A percentile compares a stretch with the other conserved stretches of the same genome.
Conservation (phyloP, 2,797 vertebrate species). For the Mallotus villosus region DNA sequence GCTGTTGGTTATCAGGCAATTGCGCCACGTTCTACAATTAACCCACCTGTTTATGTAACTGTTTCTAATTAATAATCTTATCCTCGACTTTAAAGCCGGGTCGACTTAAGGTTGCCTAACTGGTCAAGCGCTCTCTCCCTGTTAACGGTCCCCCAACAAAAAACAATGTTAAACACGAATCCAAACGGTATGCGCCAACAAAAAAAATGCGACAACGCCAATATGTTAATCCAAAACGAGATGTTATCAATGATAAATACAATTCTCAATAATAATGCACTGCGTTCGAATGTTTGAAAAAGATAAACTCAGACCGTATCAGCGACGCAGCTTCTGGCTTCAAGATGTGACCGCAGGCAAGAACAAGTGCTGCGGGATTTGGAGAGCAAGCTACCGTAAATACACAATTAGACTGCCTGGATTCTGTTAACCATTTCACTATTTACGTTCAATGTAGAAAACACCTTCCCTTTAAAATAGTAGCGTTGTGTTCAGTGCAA, state of each 20-base stretch:
- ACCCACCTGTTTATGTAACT: slow-evolving; percentile 45
- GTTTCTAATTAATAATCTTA: slow-evolving; percentile 51
- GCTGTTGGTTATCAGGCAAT: background rate
- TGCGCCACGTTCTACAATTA: slow-evolving; percentile 20
- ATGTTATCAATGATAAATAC: slow-evolving; percentile 20
- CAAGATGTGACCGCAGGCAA: slow-evolving; percentile 52
- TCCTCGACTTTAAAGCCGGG: slow-evolving; percentile 49
- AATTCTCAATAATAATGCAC: slow-evolving; percentile 29
- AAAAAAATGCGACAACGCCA: slow-evolving; percentile 4
- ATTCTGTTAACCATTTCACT: slow-evolving; percentile 22
- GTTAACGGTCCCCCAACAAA: slow-evolving; percentile 24
- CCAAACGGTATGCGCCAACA: background rate
- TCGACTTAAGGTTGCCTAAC: slow-evolving; percentile 47
- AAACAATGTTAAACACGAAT: slow-evolving; percentile 18
- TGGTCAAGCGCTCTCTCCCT: background rate
- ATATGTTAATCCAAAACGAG: background rate
- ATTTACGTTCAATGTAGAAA: background rate
- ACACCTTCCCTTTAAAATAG: too few relatives aligned
- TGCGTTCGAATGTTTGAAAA: slow-evolving; percentile 42
- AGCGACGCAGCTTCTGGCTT: slow-evolving; percentile 44
- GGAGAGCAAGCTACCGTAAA: slow-evolving; percentile 67
- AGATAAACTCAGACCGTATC: slow-evolving; percentile 36
- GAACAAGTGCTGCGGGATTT: slow-evolving; percentile 58
- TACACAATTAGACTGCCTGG: slow-evolving; percentile 9
- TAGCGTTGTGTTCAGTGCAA: too few relatives aligned